Evolutionary conservation across 2,888 invertebrate species (phyloP).

Genomic region (Thymelicus lineola): DNA sequence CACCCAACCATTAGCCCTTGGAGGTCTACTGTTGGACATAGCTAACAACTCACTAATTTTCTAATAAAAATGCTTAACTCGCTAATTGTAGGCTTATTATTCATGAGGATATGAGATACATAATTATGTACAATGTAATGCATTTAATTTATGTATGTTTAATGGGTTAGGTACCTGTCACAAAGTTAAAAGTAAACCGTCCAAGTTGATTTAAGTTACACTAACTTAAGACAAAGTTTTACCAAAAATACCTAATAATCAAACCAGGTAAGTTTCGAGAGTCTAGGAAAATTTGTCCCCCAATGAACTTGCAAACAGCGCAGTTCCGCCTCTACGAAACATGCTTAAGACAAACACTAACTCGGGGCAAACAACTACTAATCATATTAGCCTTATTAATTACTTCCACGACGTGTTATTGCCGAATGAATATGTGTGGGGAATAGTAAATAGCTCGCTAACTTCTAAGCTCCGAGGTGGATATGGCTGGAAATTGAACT

Average conservation of each 20-base stretch:
- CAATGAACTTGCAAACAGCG: slow-evolving; percentile 39
- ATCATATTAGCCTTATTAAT: slow-evolving; percentile 82
- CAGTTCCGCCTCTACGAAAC: slow-evolving; percentile 45
- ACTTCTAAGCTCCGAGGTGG: slow-evolving; percentile 36
- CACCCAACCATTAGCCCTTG: no score
- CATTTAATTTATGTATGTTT: no score
- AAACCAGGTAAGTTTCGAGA: neutral
- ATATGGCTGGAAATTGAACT: slow-evolving; percentile 51
- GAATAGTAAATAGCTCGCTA: slow-evolving; percentile 25
- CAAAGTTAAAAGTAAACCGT: neutral
- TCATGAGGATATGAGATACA: no score
- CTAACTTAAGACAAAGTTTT: neutral
- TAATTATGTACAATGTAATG: no score
- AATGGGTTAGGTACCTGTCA: no score
- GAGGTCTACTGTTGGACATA: no score
- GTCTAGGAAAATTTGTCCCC: slow-evolving; percentile 18
- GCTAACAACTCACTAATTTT: no score
- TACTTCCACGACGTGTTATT: slow-evolving; percentile 70
- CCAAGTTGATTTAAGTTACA: neutral
- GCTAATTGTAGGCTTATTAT: no score
- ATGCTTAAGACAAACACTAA: slow-evolving; percentile 54
- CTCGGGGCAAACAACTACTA: slow-evolving; percentile 73
- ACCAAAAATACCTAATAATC: neutral
- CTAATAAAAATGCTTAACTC: no score
- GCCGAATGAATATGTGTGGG: slow-evolving; percentile 79